Evolutionary conservation across 1,140 invertebrate species (phyloP), one percentile per base, ranked within the genome.

Genomic region (Nasonia giraulti): DNA sequence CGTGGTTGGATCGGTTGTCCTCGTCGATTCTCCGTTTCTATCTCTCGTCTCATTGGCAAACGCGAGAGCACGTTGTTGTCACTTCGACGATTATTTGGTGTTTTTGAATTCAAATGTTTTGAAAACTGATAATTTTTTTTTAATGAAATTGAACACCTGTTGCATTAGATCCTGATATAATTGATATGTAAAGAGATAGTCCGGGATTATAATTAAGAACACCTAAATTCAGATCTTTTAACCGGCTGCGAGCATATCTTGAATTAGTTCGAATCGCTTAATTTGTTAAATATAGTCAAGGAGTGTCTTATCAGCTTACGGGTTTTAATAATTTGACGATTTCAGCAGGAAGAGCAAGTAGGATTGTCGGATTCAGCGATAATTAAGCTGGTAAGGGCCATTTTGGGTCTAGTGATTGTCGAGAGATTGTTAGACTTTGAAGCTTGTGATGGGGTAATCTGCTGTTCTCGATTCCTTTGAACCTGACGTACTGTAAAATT

Each of bases 391-490:
- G 47, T 47, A 80, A 66, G 17, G n/a, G 66, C 68, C 37, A 62
- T 74, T 74, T 85, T 69, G 47, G 50, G 62, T 82, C 62, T 80
- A 69, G 33, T 85, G 84, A 85, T 85, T 85, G 84, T 85, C 84
- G 50, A 82, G 37, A 80, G 78, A 80, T 85, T 85, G 62, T 80
- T 80, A 66, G 40, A 83, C 27, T 69, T 50, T 83, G 37, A 68
- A n/a, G 5, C 17, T 55, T 79, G 7, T 8, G 2, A 71, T 55
- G 17, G 7, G 3, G 3, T 5, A 50, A 50, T 50, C 2, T 1
- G 55, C 55, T n/a, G n/a, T n/a, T 79, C 69, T 74, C 55, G 14
- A 66, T 83, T 71, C 50, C 66, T 33, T 47, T 76, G 40, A 7
- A 44, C 40, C 40, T 44, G 40, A 44, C 40, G 33, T 6, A 44